These are phyloP conservation scores for Rhabdophis nuchalis DNA, from an alignment of 2,797 vertebrate species.

Conservation along the genomic window DNA sequence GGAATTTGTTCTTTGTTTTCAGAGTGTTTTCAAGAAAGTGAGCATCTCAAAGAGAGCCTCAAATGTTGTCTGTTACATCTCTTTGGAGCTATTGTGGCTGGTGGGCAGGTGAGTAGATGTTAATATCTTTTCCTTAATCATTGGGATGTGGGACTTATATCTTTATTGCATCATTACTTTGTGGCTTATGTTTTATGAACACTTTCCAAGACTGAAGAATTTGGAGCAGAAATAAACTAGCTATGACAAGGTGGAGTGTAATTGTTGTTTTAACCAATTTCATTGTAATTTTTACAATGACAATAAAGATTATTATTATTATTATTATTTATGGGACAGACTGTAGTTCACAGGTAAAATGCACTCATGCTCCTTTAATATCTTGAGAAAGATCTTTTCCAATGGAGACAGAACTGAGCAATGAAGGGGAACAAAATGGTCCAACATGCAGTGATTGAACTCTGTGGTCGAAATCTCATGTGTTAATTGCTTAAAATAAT, in stretches of 20 bases:
- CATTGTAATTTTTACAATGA: no score
- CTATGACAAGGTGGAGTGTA: background rate
- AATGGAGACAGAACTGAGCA: background rate
- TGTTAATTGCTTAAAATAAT: background rate
- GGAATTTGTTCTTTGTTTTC: conserved; percentile 41
- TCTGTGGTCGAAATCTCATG: background rate
- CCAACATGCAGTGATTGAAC: background rate
- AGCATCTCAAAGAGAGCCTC: conserved; percentile 95
- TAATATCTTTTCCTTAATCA: background rate
- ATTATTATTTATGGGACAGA: background rate
- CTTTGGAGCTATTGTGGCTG: conserved; percentile 92
- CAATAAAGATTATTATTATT: no score
- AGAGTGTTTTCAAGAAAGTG: conserved; percentile 99
- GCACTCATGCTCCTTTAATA: background rate
- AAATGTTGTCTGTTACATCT: conserved; percentile 95
- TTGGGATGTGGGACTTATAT: background rate
- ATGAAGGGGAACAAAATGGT: background rate
- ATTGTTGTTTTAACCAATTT: background rate
- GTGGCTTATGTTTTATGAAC: background rate
- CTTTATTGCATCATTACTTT: background rate
- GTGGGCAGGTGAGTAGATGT: conserved; percentile 82
- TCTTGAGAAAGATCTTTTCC: background rate
- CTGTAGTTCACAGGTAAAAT: background rate
- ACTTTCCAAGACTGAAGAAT: background rate
- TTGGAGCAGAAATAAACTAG: background rate